Conservation (phyloP, 1,140 invertebrate species). For the Bacillus rossius region DNA sequence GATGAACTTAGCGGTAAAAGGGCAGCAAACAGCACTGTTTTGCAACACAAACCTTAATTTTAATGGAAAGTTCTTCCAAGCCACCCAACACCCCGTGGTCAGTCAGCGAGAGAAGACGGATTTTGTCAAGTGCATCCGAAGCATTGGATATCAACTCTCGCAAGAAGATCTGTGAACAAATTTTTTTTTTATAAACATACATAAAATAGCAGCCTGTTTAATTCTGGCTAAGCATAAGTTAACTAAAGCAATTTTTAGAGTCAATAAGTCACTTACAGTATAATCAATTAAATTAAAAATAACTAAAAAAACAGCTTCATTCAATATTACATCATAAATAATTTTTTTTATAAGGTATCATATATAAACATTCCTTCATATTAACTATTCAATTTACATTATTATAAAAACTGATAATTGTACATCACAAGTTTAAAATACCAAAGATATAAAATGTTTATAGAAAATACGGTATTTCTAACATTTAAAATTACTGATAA, state of each 20-base stretch:
- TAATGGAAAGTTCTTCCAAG: constrained; percentile 81
- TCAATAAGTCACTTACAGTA: background rate
- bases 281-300: background rate
- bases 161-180: constrained; percentile 76
- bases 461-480: no score
- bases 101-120: constrained; percentile 87
- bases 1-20: no score
- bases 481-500: no score
- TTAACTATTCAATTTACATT: no score
- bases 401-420: no score
- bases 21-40: background rate
- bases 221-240: background rate
- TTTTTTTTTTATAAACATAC: no score
- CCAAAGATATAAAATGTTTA: no score
- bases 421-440: no score
- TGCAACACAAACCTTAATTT: constrained; percentile 68
- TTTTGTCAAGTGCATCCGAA: constrained; percentile 94
- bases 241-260: background rate
- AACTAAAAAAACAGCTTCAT: background rate
- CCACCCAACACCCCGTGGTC: constrained; percentile 69
- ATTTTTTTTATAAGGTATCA: no score
- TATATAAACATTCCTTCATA: no score
- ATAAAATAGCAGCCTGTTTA: no score
- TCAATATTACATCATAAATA: no score
- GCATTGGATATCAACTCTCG: constrained; percentile 97